Conservation (phyloP, 2,797 vertebrate genomes). For the Cyprinodon diabolis region DNA sequence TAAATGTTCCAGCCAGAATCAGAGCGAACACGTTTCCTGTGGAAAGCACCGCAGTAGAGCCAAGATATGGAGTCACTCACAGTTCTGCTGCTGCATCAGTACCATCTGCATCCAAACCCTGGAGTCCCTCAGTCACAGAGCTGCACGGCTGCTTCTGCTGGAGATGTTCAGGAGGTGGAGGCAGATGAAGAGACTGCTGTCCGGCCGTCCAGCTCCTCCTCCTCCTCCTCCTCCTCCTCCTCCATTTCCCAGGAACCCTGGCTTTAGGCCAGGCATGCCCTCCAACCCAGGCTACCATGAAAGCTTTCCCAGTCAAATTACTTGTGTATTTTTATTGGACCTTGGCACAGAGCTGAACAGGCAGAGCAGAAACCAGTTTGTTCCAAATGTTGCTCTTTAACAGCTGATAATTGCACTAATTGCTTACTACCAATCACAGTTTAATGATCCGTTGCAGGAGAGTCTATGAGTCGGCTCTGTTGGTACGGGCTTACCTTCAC, state of each 20-base stretch:
- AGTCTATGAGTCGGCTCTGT: neutral
- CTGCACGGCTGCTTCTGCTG: neutral
- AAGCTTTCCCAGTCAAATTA: neutral
- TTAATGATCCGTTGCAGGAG: neutral
- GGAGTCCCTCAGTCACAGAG: neutral
- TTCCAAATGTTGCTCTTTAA: neutral
- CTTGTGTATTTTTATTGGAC: too few species aligned
- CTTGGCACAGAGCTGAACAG: neutral
- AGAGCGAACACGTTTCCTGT: neutral
- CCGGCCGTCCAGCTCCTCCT: neutral
- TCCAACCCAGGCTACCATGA: neutral
- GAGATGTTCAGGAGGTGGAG: neutral
- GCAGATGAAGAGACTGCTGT: neutral
- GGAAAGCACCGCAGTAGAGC: neutral
- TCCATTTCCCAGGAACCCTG: neutral
- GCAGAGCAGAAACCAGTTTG: neutral
- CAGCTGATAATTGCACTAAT: neutral
- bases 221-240: rapidly evolving
- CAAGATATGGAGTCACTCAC: conserved; percentile 17
- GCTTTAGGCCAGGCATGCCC: neutral
- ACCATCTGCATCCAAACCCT: neutral
- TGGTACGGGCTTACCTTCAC: neutral
- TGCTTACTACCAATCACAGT: neutral
- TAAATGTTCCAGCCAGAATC: neutral
- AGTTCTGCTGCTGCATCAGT: conserved; percentile 17